Percentiles rank a stretch among this genome's conserved stretches.
Conservation (phyloP, 2,888 invertebrate genomes). For the Bellardia pandia region DNA sequence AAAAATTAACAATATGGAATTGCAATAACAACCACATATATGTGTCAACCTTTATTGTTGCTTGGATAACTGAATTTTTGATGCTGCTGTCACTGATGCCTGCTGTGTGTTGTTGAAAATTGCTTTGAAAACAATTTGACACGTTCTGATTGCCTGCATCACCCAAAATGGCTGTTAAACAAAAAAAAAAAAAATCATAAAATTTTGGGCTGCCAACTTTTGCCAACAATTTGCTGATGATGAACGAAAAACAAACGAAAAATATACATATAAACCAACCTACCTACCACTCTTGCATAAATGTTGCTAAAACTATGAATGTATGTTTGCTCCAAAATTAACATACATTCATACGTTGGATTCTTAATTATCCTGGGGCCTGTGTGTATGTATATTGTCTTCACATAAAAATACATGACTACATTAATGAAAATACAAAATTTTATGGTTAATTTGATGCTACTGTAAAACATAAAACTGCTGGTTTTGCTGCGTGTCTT, state of each 20-base stretch:
- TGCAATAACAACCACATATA: background rate
- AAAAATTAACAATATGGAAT: background rate
- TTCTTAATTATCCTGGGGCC: constrained; percentile 53
- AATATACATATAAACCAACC: background rate
- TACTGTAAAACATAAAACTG: constrained; percentile 20
- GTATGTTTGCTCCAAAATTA: constrained; percentile 26
- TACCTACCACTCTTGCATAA: background rate
- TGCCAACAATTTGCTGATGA: constrained; percentile 22
- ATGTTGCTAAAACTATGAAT: background rate
- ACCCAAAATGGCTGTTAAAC: constrained; percentile 46
- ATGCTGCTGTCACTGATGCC: constrained; percentile 35
- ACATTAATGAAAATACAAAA: constrained; percentile 1
- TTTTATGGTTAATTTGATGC: constrained; percentile 39
- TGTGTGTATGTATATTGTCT: background rate
- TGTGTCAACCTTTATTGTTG: constrained; percentile 21
- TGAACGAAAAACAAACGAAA: constrained; percentile 15
- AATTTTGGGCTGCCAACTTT: background rate
- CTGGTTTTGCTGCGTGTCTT: constrained; percentile 2
- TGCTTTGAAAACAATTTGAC: constrained; percentile 24
- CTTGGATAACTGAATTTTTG: constrained; percentile 1
- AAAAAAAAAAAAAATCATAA: background rate
- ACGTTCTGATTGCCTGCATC: constrained; percentile 7
- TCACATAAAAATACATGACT: background rate
- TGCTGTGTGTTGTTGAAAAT: constrained; percentile 17
- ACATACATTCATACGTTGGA: constrained; percentile 29